These are phyloP conservation scores for Chirona hameri DNA, from an alignment of 2,888 invertebrate species.

Conservation along the genomic window DNA sequence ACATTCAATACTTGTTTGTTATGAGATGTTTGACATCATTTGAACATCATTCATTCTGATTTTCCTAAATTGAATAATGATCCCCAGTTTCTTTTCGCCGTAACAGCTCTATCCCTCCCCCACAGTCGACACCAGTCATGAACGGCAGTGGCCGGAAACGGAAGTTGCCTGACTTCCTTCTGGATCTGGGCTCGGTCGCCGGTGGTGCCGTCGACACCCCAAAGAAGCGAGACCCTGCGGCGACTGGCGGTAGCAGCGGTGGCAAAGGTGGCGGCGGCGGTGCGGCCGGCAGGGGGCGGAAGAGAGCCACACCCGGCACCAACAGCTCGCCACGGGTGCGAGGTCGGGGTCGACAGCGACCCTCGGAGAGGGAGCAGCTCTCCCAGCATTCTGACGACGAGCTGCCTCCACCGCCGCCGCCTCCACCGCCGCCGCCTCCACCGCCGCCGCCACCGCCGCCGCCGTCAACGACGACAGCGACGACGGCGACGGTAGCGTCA, in stretches of 20 bases:
- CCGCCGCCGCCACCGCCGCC: neutral
- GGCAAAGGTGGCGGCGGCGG: too few species aligned
- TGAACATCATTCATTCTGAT: too few species aligned
- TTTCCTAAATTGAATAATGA: too few species aligned
- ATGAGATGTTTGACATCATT: too few species aligned
- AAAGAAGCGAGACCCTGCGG: too few species aligned
- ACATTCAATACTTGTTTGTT: too few species aligned
- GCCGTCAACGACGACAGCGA: neutral
- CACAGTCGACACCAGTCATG: neutral
- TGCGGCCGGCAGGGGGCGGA: too few species aligned
- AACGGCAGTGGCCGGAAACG: neutral
- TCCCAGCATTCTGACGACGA: neutral
- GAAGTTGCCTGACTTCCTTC: neutral
- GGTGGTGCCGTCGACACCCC: neutral
- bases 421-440: neutral
- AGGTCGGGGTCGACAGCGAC: neutral
- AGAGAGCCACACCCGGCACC: neutral
- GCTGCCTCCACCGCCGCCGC: neutral
- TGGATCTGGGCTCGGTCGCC: neutral
- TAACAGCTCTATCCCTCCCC: neutral
- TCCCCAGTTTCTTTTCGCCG: too few species aligned
- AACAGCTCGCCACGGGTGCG: neutral
- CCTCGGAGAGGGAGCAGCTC: neutral
- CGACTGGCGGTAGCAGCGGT: too few species aligned
- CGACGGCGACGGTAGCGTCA: neutral